A percentile compares a stretch with the other conserved stretches of the same genome.
phyloP scores from a whole-genome alignment of 92 coral and sea anemone genomes.

The Phymanthus crucifer region DNA sequence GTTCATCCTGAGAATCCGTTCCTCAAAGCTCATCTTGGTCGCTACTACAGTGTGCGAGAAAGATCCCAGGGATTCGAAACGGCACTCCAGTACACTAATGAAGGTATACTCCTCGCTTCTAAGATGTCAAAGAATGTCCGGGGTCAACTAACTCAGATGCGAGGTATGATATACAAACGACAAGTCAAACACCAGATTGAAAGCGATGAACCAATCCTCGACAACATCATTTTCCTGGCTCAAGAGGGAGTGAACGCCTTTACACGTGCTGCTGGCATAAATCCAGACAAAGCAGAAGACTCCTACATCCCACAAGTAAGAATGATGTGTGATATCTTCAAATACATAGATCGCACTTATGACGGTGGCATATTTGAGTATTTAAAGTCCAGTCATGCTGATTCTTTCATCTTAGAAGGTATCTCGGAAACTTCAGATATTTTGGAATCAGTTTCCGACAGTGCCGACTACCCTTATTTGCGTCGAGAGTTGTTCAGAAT shows the following conservation, averaged over 20 bases:
- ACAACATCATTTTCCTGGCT: conserved; percentile 37
- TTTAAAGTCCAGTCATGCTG: conserved; percentile 26
- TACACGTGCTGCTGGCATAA: conserved; percentile 56
- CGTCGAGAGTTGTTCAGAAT: conserved; percentile 37
- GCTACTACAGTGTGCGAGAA: conserved; percentile 52
- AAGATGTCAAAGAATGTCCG: conserved; percentile 21
- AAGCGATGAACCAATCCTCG: conserved; percentile 16
- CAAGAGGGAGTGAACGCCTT: conserved; percentile 57
- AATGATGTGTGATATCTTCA: conserved; percentile 66
- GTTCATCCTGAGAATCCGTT: conserved; percentile 48
- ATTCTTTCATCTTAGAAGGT: conserved; percentile 46
- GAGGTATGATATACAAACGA: conserved; percentile 66
- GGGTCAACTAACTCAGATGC: conserved; percentile 69
- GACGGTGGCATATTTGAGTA: conserved; percentile 46
- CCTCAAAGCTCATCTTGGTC: conserved; percentile 63
- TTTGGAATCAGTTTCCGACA: conserved; percentile 58
- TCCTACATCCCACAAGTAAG: conserved; percentile 61
- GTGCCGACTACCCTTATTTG: conserved; percentile 48
- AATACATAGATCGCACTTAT: conserved; percentile 30
- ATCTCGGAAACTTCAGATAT: conserved; percentile 50
- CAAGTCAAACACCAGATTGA: conserved; percentile 46
- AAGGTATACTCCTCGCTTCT: conserved; percentile 43
- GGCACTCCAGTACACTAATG: conserved; percentile 57
- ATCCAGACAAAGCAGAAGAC: conserved; percentile 37
- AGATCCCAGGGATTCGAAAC: conserved; percentile 31